A percentile compares a stretch with the other conserved stretches of the same genome.
Conservation (phyloP, 2,797 vertebrate genomes). For the Emydoidea blandingii region DNA sequence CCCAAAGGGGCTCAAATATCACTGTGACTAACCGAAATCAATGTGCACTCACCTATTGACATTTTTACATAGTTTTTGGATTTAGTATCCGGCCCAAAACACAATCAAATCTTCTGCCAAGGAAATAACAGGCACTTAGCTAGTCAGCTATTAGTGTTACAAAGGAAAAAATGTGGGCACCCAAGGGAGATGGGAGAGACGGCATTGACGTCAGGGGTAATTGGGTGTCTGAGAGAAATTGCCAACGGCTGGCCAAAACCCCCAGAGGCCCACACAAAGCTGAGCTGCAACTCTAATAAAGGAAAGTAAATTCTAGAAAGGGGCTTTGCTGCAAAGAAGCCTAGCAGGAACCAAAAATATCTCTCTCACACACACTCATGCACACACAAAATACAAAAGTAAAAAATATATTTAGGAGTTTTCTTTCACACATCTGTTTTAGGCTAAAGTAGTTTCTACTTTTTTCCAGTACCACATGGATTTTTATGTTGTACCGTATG, state of each 20-base stretch:
- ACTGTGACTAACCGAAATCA: conserved; percentile 88
- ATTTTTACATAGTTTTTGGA: conserved; percentile 92
- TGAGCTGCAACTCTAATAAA: conserved; percentile 91
- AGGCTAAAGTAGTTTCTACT: conserved; percentile 69
- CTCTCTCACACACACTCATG: conserved; percentile 77
- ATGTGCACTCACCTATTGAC: conserved; percentile 90
- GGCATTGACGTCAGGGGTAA: conserved; percentile 96
- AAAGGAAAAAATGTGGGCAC: conserved; percentile 95
- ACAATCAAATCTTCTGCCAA: conserved; percentile 89
- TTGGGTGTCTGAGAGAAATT: conserved; percentile 94
- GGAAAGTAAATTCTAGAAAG: conserved; percentile 91
- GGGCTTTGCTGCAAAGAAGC: conserved; percentile 84
- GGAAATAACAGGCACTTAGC: conserved; percentile 98
- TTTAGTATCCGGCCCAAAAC: conserved; percentile 88
- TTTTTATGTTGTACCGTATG: conserved; percentile 65
- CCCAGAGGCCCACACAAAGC: conserved; percentile 85
- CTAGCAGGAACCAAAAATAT: conserved; percentile 83
- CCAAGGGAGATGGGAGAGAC: conserved; percentile 96
- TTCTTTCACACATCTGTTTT: conserved; percentile 78
- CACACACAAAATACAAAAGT: conserved; percentile 74
- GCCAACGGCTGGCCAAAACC: conserved; percentile 94
- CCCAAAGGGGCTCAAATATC: conserved; percentile 88
- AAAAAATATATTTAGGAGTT: conserved; percentile 57
- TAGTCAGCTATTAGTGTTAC: conserved; percentile 98
- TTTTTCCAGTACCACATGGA: conserved; percentile 65